These are phyloP conservation scores for Eupithecia insigniata DNA, from an alignment of 2,888 invertebrate species.

Conservation along the genomic window DNA sequence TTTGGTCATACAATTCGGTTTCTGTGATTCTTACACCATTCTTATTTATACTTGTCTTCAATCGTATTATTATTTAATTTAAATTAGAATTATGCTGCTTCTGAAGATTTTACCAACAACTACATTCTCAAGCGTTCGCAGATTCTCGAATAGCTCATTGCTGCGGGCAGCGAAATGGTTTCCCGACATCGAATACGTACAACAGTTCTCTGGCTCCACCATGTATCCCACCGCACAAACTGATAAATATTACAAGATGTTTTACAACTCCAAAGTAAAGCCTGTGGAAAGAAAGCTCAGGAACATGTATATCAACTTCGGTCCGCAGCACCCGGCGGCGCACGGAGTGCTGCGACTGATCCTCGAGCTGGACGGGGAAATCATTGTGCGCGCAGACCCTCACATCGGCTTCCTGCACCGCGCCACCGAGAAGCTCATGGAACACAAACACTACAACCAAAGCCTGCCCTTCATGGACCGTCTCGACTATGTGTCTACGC, in stretches of 20 bases:
- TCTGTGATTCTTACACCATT: not conserved
- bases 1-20: not conserved
- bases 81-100: conserved; percentile 18
- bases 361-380: conserved; percentile 92
- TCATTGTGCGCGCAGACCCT: conserved; percentile 90
- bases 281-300: conserved; percentile 85
- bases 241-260: conserved; percentile 66
- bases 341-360: conserved; percentile 94
- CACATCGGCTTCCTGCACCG: conserved; percentile 94
- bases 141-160: conserved; percentile 52
- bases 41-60: not conserved
- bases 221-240: conserved; percentile 82
- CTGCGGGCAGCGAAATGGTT: conserved; percentile 80
- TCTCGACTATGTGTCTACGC: conserved; percentile 93
- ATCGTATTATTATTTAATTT: no score
- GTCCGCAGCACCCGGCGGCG: conserved; percentile 95
- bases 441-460: conserved; percentile 94
- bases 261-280: conserved; percentile 60
- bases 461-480: conserved; percentile 94
- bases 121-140: conserved; percentile 40
- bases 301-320: conserved; percentile 91
- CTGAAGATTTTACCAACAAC: conserved; percentile 21
- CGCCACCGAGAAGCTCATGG: conserved; percentile 95
- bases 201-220: conserved; percentile 82
- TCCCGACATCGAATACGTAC: conserved; percentile 86